phyloP scores from a whole-genome alignment of 2,888 invertebrate genomes.

The Sphaerophoria rueppellii region DNA sequence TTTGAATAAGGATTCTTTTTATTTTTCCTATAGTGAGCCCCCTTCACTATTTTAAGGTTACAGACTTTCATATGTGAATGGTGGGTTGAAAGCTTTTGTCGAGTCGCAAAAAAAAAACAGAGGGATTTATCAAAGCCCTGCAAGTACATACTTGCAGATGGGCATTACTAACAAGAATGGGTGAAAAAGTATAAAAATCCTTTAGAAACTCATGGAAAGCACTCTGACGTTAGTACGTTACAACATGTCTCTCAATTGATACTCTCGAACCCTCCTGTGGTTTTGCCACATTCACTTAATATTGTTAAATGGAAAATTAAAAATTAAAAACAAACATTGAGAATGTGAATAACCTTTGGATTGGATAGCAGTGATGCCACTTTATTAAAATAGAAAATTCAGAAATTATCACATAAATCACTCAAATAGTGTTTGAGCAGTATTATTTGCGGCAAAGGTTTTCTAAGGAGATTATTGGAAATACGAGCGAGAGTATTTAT shows the following conservation, averaged over 20 bases:
- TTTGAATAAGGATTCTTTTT: constrained; percentile 16
- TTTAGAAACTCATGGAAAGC: constrained; percentile 42
- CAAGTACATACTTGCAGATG: no score
- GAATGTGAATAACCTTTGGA: constrained; percentile 70
- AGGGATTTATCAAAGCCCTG: no score
- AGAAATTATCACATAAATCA: no score
- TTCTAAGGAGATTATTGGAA: no score
- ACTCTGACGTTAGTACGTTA: constrained; percentile 32
- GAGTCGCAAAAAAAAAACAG: no score
- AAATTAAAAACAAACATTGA: constrained; percentile 70
- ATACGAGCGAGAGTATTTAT: no score
- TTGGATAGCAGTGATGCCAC: constrained; percentile 24
- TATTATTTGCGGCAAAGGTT: no score
- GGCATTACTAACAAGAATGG: no score
- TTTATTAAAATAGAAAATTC: background rate
- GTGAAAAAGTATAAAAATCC: background rate
- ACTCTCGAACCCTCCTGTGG: background rate
- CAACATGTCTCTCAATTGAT: background rate
- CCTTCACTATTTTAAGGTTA: background rate
- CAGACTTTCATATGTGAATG: no score
- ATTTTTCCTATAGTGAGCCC: background rate
- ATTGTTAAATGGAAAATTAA: constrained; percentile 63
- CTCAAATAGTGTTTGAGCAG: no score
- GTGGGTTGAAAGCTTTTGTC: no score
- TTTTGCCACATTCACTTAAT: constrained; percentile 7